Conservation (phyloP, 2,888 invertebrate species). For the Kryphioiulus occultus region DNA sequence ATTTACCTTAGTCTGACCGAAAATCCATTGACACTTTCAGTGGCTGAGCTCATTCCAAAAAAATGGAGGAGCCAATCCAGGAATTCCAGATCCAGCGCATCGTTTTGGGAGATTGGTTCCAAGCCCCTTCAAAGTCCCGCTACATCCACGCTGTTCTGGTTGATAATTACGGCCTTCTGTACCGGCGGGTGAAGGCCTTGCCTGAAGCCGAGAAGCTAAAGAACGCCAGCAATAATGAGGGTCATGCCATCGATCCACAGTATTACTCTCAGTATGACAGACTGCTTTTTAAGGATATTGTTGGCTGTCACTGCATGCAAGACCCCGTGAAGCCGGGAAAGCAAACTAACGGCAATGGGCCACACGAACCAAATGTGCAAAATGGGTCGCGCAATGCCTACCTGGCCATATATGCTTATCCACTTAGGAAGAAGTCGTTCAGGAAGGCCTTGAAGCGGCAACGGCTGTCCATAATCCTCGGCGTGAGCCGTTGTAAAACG, state of each 20-base stretch:
- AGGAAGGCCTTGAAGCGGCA: conserved; percentile 45
- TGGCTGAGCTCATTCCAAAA: neutral
- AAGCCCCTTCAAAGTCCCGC: neutral
- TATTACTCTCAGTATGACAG: neutral
- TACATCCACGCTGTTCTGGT: conserved; percentile 14
- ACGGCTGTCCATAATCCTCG: conserved; percentile 26
- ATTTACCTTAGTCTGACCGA: too few relatives aligned
- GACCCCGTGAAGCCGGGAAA: neutral
- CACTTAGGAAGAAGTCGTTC: conserved; percentile 44
- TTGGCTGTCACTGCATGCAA: conserved; percentile 50
- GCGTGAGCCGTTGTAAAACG: neutral
- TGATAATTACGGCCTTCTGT: neutral
- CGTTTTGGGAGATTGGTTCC: conserved; percentile 2
- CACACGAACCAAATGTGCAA: neutral
- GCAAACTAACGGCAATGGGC: too few relatives aligned
- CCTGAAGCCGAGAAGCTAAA: neutral
- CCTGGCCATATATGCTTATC: conserved; percentile 49
- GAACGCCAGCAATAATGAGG: neutral
- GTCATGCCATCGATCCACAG: neutral
- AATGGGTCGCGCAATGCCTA: conserved; percentile 33
- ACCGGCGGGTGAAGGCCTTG: neutral
- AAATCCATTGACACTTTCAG: neutral
- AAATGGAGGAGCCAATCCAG: neutral
- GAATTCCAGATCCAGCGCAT: neutral
- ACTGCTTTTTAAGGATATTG: conserved; percentile 44